Evolutionary conservation across 2,888 invertebrate species (phyloP).

Genomic region (Synergus laeviventris): DNA sequence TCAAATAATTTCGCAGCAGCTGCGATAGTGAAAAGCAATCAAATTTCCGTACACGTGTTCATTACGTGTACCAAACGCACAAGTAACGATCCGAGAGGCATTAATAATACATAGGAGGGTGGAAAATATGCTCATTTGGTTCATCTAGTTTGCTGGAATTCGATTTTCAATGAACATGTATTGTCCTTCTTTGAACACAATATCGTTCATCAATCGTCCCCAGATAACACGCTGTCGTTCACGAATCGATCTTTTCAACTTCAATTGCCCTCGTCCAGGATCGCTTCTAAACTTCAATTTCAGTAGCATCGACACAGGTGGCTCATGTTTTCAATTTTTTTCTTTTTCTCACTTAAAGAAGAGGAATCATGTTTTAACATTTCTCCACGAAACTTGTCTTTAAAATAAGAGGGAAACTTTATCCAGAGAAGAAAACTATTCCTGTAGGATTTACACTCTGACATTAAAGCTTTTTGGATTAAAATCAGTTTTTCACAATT

Average conservation of each 20-base stretch:
- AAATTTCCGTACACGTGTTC: neutral
- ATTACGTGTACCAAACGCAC: neutral
- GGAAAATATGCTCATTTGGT: conserved; percentile 8
- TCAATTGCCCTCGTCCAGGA: conserved; percentile 2
- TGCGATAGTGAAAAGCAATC: neutral
- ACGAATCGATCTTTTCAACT: conserved; percentile 13
- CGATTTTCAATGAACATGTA: neutral
- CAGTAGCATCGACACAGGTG: neutral
- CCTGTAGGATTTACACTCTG: neutral
- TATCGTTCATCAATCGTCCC: conserved; percentile 14
- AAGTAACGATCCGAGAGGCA: neutral
- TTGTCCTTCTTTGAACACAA: conserved; percentile 1
- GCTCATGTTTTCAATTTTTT: neutral
- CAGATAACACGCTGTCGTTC: neutral
- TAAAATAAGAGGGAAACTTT: neutral
- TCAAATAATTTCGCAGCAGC: neutral
- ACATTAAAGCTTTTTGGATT: too few species aligned
- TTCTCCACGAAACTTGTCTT: neutral
- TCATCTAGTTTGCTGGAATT: neutral
- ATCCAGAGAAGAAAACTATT: neutral
- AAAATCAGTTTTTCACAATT: too few species aligned
- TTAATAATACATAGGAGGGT: neutral
- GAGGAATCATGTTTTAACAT: neutral
- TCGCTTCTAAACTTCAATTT: neutral
- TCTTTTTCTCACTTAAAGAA: neutral